phyloP scores from a whole-genome alignment of 2,113 vertebrate species.

The Steatornis caripensis region DNA sequence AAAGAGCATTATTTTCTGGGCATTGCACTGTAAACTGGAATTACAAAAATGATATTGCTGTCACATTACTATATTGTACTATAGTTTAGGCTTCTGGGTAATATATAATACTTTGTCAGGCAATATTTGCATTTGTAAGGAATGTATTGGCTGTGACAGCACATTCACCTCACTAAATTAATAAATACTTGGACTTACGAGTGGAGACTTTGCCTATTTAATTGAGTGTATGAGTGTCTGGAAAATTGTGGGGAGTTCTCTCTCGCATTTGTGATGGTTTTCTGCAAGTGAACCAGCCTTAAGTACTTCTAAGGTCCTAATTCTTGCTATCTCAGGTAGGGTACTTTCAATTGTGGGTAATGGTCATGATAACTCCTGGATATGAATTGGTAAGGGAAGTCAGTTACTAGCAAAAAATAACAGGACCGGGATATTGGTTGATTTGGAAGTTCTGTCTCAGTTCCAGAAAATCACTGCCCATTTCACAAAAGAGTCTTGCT shows the following conservation, averaged over 20 bases:
- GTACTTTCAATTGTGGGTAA: not conserved
- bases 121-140: not conserved
- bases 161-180: not conserved
- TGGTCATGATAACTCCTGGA: not conserved
- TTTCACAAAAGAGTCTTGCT: not conserved
- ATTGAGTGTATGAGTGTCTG: not conserved
- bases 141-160: not conserved
- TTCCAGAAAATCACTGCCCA: not conserved
- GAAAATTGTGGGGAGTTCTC: not conserved
- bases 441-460: not conserved
- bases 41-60: not conserved
- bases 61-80: not conserved
- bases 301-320: not conserved
- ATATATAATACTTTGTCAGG: not conserved
- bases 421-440: not conserved
- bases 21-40: not conserved
- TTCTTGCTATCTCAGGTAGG: not conserved
- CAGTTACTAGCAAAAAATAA: not conserved
- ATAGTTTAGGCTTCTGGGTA: not conserved
- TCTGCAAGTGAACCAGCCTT: not conserved
- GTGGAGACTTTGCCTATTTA: not conserved
- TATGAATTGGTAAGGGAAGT: not conserved
- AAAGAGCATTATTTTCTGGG: not conserved
- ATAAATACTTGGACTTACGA: not conserved
- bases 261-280: not conserved